Evolutionary conservation across 2,113 vertebrate species (phyloP), one percentile per base, ranked within the genome.

Genomic region (Laterallus jamaicensis): DNA sequence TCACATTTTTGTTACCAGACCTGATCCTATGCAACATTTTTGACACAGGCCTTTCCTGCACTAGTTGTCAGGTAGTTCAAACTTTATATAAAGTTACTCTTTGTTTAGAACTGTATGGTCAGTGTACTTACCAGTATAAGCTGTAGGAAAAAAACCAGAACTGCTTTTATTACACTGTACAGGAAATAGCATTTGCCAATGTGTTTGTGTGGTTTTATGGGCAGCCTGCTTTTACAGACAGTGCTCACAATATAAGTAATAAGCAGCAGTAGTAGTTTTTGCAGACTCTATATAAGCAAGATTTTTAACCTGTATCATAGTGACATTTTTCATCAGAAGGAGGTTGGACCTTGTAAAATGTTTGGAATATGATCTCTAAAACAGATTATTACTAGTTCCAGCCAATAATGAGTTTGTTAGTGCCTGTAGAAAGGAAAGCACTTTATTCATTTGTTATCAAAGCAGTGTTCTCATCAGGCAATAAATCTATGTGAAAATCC

Each of bases 141-240:
- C 80, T 67, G 44, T 73, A 89, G 35, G 40, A 60, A 68, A 58
- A 49, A 49, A 49, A 49, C 20, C 82, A 90, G 24, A 60, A 17
- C 24, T 73, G 35, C 74, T 88, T 80, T 93, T 96, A 52, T 37
- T 83, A 78, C 39, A 29, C 40, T 40, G 68, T 91, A 78, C 92
- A 94, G 94, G 90, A 96, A 95, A 56, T 70, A 40, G 79, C 14
- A 58, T 90, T 97, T 96, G 85, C 83, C 35, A 42, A 82, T 18
- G 5, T 44, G 19, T 85, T 87, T 42, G 44, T 47, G 49, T 18
- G 5, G 14, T 86, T 84, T 93, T 49, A 60, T 54, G 47, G 75
- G 79, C 84, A 70, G 82, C 49, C 29, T 93, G 68, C 35, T 86
- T 76, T 68, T 84, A 21, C 80, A 40, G 32, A 12, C 17, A 49